Evolutionary conservation across 2,888 invertebrate genomes (phyloP), one percentile per base, ranked within the genome.

Genomic region (Ethmia dodecea): DNA sequence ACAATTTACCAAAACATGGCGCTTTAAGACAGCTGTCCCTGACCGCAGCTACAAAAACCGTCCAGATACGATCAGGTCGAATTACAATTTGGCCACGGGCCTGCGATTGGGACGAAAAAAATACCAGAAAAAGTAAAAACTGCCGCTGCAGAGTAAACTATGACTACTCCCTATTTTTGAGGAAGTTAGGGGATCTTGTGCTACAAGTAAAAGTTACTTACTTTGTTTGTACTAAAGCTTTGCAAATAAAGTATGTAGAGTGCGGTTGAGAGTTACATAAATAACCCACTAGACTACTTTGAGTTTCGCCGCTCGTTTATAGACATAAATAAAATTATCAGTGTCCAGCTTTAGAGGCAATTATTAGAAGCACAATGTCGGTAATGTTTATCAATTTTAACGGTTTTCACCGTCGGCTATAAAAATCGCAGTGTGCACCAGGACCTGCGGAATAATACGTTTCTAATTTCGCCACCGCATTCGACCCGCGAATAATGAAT

Each of bases 391-490:
- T 47, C 37, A 40, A 60, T 57, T 60, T 52, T 36, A 48, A 60
- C 53, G 56, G 55, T 54, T 44, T 58, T 47, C 42, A 42, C 29
- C 45, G 35, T 31, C 22, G 31, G 34, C 40, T 43, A 48, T 40
- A 49, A 42, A n/a, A 43, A 42, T 29, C 40, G 40, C 45, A 35
- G 44, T 43, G 45, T 54, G 41, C 49, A 50, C 48, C 55, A 44
- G 42, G 55, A 45, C 47, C 50, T 49, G 64, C 64, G 52, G 60
- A 57, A 73, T 72, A 81, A 84, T 84, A 76, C 71, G 78, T 78
- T 64, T 75, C 78, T 73, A 79, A 84, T 84, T 77, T 75, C 71
- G 80, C 81, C 78, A 81, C 84, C 72, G 76, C 77, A 72, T 75
- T 71, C 68, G 70, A 61, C 44, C 60, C 55, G 60, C 65, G 67